phyloP scores from a whole-genome alignment of 1,140 invertebrate species.

The Metaphire vulgaris region DNA sequence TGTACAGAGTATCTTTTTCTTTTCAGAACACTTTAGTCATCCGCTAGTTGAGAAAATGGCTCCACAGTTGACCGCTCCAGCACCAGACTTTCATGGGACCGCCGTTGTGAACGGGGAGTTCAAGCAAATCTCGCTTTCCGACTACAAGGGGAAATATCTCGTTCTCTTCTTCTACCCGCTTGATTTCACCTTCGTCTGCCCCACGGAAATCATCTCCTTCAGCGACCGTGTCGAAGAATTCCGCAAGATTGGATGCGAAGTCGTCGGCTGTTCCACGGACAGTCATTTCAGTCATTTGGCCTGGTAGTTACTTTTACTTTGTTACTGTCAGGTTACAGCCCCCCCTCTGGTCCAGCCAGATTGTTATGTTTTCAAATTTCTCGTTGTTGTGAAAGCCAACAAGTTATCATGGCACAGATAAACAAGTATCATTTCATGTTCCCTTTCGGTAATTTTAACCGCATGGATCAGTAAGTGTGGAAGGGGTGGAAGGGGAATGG shows the following conservation, averaged over 20 bases:
- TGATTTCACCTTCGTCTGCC: conserved; percentile 91
- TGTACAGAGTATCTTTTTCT: too few species aligned
- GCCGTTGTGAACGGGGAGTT: conserved; percentile 88
- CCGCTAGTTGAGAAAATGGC: too few species aligned
- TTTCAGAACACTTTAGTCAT: too few species aligned
- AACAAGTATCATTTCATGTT: too few species aligned
- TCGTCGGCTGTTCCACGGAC: conserved; percentile 81
- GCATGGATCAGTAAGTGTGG: too few species aligned
- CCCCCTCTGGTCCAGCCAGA: too few species aligned
- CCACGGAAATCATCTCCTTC: conserved; percentile 82
- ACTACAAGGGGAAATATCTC: conserved; percentile 90
- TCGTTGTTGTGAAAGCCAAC: too few species aligned
- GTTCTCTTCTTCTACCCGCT: conserved; percentile 93
- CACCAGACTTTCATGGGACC: conserved; percentile 76
- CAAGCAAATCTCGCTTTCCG: conserved; percentile 75
- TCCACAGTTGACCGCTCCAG: conserved; percentile 56
- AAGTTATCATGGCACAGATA: too few species aligned
- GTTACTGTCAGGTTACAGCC: too few species aligned
- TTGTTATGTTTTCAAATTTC: too few species aligned
- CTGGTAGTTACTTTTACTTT: conserved; percentile 58
- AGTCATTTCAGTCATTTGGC: conserved; percentile 90
- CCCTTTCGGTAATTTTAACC: too few species aligned
- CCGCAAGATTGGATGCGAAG: conserved; percentile 58
- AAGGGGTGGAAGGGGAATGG: too few species aligned
- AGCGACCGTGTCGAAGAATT: conserved; percentile 72